phyloP scores from a whole-genome alignment of 2,888 invertebrate species.

The Noctua janthina region DNA sequence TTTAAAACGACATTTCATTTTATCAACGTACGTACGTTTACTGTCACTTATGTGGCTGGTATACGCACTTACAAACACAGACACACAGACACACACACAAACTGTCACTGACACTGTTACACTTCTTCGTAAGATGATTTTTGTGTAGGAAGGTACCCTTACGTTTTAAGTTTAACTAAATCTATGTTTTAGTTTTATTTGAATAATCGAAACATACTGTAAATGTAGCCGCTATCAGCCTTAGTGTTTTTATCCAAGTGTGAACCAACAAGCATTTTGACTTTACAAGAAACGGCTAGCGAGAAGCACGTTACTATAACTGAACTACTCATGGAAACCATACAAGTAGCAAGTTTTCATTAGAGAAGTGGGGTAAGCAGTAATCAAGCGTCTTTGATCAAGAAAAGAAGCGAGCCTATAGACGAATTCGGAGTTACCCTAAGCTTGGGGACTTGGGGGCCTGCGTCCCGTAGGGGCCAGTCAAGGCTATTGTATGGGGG shows the following conservation, averaged over 20 bases:
- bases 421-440: slow-evolving; percentile 31
- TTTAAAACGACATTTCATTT: slow-evolving; percentile 15
- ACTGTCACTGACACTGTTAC: too few relatives aligned
- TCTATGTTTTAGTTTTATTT: background rate
- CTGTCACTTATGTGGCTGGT: background rate
- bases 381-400: slow-evolving; percentile 55
- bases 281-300: background rate
- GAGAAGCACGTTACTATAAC: background rate
- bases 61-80: background rate
- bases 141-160: too few relatives aligned
- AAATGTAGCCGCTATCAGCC: background rate
- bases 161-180: background rate
- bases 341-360: slow-evolving; percentile 31
- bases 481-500: slow-evolving; percentile 34
- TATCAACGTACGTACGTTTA: background rate
- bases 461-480: slow-evolving; percentile 34
- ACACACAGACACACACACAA: too few relatives aligned
- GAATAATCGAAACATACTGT: background rate
- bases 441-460: slow-evolving; percentile 29
- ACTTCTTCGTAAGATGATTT: background rate
- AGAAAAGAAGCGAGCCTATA: slow-evolving; percentile 4
- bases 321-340: slow-evolving; percentile 2
- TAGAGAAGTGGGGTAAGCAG: slow-evolving; percentile 27
- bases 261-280: background rate
- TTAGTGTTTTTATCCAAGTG: background rate